Evolutionary conservation across 2,797 vertebrate species (phyloP), one percentile per base, ranked within the genome.

Genomic region (Pangasius macronema): DNA sequence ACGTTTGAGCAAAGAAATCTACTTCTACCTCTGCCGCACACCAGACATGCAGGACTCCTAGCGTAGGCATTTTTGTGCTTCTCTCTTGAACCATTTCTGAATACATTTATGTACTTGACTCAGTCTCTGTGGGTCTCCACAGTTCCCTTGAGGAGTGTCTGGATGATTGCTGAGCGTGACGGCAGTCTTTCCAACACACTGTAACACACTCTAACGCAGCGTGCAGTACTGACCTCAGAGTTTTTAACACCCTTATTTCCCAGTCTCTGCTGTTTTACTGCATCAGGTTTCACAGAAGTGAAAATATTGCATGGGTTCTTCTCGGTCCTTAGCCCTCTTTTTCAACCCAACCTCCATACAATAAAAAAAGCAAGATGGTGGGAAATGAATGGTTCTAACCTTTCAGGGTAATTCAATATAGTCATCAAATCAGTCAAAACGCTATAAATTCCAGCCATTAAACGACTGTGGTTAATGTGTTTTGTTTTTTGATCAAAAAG

Each of bases 351-450:
- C 59, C 89, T 82, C 76, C 92, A 93, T 93, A 93, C 91, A 91
- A 93, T 92, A 91, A 90, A 91, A 90, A 93, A 94, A 92, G 90
- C 92, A 93, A 91, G 94, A 92, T 93, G 89, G 42, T 75, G 59
- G 4, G 91, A 94, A 95, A 94, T 94, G 89, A 91, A 95, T 94
- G 93, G 91, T 93, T 95, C 93, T 94, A 95, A 95, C 94, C 93
- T 95, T 95, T 94, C 91, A 92, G 91, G 53, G 94, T 95, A 95
- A 95, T 95, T 95, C 91, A 89, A 94, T 94, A 92, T 89, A 87
- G 88, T 91, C 87, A 92, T 95, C 93, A 94, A 95, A 96, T 95
- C 93, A 94, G 94, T 95, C 86, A 86, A 89, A 90, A 84, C 87
- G 87, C 90, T 87, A 87, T 85, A 91, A 81, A 91, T 93, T 89